Percentiles rank a stretch among this genome's conserved stretches.
Evolutionary conservation across 1,140 invertebrate genomes (phyloP).

Genomic region (Drosophila melanogaster): Release_6_plus_ISO1_MT NC_004354.4:19119001-19119500

Average conservation of each 20-base stretch:
- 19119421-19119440: no score
- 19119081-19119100: background rate
- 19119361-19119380: no score
- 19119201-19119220: slow-evolving; percentile 55
- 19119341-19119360: background rate
- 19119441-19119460: no score
- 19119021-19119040: slow-evolving; percentile 49
- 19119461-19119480: no score
- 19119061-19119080: no score
- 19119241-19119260: slow-evolving; percentile 80
- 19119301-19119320: background rate
- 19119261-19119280: slow-evolving; percentile 51
- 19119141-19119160: background rate
- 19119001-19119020: slow-evolving; percentile 73
- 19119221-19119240: slow-evolving; percentile 83
- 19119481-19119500: no score
- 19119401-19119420: no score
- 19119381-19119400: no score
- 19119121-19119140: slow-evolving; percentile 4
- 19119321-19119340: slow-evolving; percentile 11
- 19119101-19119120: slow-evolving; percentile 68
- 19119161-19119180: slow-evolving; percentile 57
- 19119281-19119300: background rate
- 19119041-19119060: slow-evolving; percentile 1
- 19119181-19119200: slow-evolving; percentile 80